Base-by-base conservation (phyloP, 1,140 invertebrate genomes). In the Panagrolaimus sp. region DNA sequence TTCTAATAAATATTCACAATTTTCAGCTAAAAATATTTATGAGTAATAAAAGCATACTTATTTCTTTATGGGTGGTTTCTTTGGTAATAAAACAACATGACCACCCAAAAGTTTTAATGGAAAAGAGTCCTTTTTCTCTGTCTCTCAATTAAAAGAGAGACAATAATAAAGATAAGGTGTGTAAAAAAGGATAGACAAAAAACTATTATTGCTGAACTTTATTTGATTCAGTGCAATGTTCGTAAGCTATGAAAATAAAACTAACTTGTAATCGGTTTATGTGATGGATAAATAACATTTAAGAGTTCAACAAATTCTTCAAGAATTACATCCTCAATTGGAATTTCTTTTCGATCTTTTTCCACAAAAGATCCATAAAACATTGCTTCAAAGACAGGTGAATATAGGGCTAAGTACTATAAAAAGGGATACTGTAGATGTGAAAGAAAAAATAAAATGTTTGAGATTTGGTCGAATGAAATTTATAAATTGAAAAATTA, bases 1-100 rank as follows among this genome's bases (percentile, higher is more conserved):
- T 48, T 80, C 78, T 38, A 79, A 65, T 9, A 79, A 57, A 63
- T 72, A 80, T 65, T 79, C 78, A 13, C 80, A 76, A 42, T 79
- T 79, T 25, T 79, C 77, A 3, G 72, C 78, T 77, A 69, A 61
- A 76, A 78, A 78, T 20, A 57, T 9, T 23, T 27, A 57, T 57
- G n/a, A 20, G 14, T 47, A 20, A 31, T 69, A 62, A 44, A 38
- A 38, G 31, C 2, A 38, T 38, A 4, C 7, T 38, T 38, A 38
- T 38, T 38, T 38, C 31, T 38, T 38, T 38, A 4, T 7, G 31
- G 31, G 31, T 38, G 31, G 31, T 7, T 38, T 38, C 7, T 38
- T 38, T n/a, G n/a, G n/a, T n/a, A n/a, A n/a, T n/a, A n/a, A n/a
- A n/a, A n/a, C n/a, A n/a, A n/a, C n/a, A n/a, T n/a, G n/a, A n/a